Percentiles rank a stretch among this genome's conserved stretches.
Conservation (phyloP, 2,113 vertebrate species). For the Xiphophorus maculatus region DNA sequence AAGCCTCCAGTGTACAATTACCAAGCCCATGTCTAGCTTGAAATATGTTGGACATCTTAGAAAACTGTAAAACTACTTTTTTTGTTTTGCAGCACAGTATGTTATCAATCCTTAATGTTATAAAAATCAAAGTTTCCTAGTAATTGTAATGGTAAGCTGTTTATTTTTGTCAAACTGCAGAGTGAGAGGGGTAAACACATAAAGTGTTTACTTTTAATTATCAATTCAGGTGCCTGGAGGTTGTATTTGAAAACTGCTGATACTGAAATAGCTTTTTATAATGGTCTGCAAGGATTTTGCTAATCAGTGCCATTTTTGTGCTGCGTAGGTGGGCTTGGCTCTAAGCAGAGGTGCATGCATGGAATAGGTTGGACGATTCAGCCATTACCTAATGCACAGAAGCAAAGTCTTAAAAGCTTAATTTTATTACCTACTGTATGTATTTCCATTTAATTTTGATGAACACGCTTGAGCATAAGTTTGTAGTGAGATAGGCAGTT, state of each 20-base stretch:
- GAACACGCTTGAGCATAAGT: slow-evolving; percentile 14
- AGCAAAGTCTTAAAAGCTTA: slow-evolving; percentile 3
- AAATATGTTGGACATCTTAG: too few species aligned
- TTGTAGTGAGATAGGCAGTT: not conserved
- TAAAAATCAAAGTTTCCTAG: too few species aligned
- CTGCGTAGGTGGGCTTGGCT: slow-evolving; percentile 1
- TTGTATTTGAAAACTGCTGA: slow-evolving; percentile 12
- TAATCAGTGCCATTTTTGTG: slow-evolving; percentile 36
- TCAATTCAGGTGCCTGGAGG: slow-evolving; percentile 7
- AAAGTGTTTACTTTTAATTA: slow-evolving; percentile 25
- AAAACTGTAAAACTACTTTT: not conserved
- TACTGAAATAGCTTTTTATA: slow-evolving; percentile 1
- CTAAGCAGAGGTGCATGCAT: not conserved
- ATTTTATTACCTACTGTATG: slow-evolving; percentile 3
- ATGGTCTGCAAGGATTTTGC: slow-evolving; percentile 16
- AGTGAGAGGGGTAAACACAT: slow-evolving; percentile 5
- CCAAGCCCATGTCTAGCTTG: too few species aligned
- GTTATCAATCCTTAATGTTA: not conserved
- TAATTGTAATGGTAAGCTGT: too few species aligned
- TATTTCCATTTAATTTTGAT: slow-evolving; percentile 23
- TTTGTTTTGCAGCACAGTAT: not conserved
- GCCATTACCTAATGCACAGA: slow-evolving; percentile 5
- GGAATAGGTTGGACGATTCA: slow-evolving; percentile 22
- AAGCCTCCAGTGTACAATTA: not conserved
- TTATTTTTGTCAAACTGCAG: not conserved